A percentile compares a stretch with the other conserved stretches of the same genome.
phyloP scores from a whole-genome alignment of 2,888 invertebrate species.

The Blera fallax region DNA sequence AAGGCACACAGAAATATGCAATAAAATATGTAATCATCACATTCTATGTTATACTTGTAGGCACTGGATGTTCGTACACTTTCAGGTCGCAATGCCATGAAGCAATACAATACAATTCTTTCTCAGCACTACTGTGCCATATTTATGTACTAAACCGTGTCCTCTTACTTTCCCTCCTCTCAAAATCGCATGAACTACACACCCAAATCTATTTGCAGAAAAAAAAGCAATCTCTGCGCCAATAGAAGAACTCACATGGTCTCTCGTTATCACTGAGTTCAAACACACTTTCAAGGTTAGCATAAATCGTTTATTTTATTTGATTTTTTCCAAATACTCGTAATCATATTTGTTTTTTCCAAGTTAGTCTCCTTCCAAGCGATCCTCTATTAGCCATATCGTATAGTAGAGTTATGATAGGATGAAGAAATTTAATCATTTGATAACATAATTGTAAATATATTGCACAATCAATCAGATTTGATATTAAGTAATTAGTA shows the following conservation, averaged over 20 bases:
- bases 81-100: no score
- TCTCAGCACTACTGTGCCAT: no score
- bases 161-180: no score
- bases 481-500: constrained; percentile 30
- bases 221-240: not conserved
- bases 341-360: not conserved
- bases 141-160: no score
- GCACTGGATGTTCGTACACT: no score
- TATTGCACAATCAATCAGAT: constrained; percentile 21
- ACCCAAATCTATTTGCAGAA: not conserved
- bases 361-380: not conserved
- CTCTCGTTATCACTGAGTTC: not conserved
- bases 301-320: not conserved
- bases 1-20: not conserved
- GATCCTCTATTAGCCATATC: not conserved
- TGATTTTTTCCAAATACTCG: not conserved
- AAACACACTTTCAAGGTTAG: not conserved
- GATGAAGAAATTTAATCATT: constrained; percentile 33
- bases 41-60: not conserved
- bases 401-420: not conserved
- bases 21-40: not conserved
- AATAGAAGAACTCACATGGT: not conserved
- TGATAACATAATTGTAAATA: constrained; percentile 25
- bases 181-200: not conserved
- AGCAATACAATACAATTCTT: not conserved